Evolutionary conservation across 35 echinoderm and acorn worm genomes (phyloP), one percentile per base, ranked within the genome.

Genomic region (Eucidaris tribuloides): DNA sequence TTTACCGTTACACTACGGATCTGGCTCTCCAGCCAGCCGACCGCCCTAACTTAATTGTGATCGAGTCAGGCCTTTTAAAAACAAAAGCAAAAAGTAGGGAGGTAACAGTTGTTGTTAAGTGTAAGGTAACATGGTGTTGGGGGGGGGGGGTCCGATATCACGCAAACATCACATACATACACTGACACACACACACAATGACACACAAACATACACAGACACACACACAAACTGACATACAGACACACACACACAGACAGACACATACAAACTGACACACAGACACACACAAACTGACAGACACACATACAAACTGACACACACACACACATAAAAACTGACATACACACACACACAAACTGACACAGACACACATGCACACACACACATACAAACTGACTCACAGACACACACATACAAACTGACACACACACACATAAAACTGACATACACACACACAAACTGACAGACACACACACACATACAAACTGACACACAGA

Each of bases 31-130:
- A 33, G 34, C 41, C 68, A 38, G 34, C 44, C 68, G n/a, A 38
- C 11, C 37, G 68, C 25, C 35, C 68, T 74, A 74, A 74, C 68
- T 74, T 74, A 74, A 74, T 74, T 74, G 68, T 13, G 68, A 74
- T 33, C 36, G 44, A 74, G 68, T 74, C 68, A 74, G 44, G 38
- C 35, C 40, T 22, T 36, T 33, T 33, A 74, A 74, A 74, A 74
- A 33, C 38, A 74, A 40, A n/a, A 36, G 38, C 38, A 74, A 35
- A 68, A 40, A 74, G 48, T n/a, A 52, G 44, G 68, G 44, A 74
- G 68, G 68, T 74, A 74, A 74, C 68, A 74, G 44, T 42, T 74
- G 68, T 74, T 74, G 38, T 74, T 74, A 74, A 74, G 68, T 35
- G 68, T 44, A 40, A 40, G 14, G 24, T 42, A 22, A n/a, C 11